Percentiles rank a stretch among this genome's conserved stretches.
Conservation (phyloP, 2,797 vertebrate species). For the Lagodon rhomboides region DNA sequence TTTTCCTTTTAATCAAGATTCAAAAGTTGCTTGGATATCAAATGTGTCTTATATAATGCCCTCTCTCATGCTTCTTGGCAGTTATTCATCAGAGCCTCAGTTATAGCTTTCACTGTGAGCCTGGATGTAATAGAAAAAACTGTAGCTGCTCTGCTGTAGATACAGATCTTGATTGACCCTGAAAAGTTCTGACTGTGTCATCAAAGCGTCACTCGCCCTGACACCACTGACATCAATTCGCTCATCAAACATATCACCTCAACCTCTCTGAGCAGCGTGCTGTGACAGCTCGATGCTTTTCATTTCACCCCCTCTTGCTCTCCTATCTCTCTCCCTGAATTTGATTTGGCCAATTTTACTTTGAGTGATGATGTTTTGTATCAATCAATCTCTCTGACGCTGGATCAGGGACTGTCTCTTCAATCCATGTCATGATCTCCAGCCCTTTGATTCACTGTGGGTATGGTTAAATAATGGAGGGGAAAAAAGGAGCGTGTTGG, state of each 20-base stretch:
- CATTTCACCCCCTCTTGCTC: slow-evolving; percentile 12
- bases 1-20: slow-evolving; percentile 10
- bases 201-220: slow-evolving; percentile 41
- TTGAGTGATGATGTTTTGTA: slow-evolving; percentile 41
- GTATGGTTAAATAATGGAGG: slow-evolving; percentile 43
- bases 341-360: slow-evolving; percentile 50
- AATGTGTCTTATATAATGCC: not conserved
- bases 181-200: slow-evolving; percentile 59
- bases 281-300: slow-evolving; percentile 45
- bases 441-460: slow-evolving; percentile 43
- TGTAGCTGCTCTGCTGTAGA: slow-evolving; percentile 3
- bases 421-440: slow-evolving; percentile 52
- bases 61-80: not conserved
- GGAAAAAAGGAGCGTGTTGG: slow-evolving; percentile 24
- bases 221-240: slow-evolving; percentile 47
- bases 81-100: not conserved
- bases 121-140: slow-evolving; percentile 9
- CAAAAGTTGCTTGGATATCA: not conserved
- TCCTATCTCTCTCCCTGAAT: slow-evolving; percentile 1
- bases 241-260: slow-evolving; percentile 56
- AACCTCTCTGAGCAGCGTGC: slow-evolving; percentile 34
- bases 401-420: slow-evolving; percentile 29
- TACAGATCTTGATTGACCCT: slow-evolving; percentile 44
- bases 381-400: slow-evolving; percentile 50
- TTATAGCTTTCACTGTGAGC: slow-evolving; percentile 7